Evolutionary conservation across 2,797 vertebrate species (phyloP).

Genomic region (Falco peregrinus): DNA sequence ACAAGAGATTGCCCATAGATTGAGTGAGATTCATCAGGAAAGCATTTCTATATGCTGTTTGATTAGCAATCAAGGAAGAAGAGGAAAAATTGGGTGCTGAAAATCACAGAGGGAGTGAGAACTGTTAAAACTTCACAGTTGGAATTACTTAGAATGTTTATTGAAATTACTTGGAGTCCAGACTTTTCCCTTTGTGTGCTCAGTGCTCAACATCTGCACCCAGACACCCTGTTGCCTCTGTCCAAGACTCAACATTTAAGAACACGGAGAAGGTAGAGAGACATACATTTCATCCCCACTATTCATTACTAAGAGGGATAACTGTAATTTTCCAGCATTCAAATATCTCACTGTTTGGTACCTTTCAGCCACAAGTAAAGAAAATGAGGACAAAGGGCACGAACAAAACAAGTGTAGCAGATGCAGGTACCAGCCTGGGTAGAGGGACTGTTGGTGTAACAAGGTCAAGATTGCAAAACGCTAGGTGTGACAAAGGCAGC

Average conservation of each 20-base stretch:
- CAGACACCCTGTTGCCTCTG: not conserved
- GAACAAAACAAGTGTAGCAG: not conserved
- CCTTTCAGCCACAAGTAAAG: not conserved
- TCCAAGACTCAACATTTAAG: not conserved
- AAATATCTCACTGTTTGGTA: not conserved
- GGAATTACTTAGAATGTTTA: not conserved
- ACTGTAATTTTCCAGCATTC: not conserved
- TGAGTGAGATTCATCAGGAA: slow-evolving; percentile 10
- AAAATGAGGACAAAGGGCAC: not conserved
- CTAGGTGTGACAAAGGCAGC: not conserved
- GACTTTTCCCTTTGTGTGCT: not conserved
- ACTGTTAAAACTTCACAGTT: not conserved
- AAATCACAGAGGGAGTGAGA: not conserved
- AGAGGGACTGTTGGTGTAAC: too few relatives aligned
- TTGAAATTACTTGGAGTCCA: not conserved
- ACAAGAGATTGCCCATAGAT: not conserved
- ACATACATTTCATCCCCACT: not conserved
- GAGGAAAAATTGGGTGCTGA: not conserved
- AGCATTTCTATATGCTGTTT: not conserved
- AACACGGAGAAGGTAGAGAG: not conserved
- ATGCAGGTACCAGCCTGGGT: not conserved
- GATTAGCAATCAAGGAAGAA: slow-evolving; percentile 51
- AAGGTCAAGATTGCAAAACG: not conserved
- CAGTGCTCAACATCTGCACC: not conserved
- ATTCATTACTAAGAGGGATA: not conserved